Evolutionary conservation across 1,140 invertebrate genomes (phyloP), one percentile per base, ranked within the genome.

Genomic region (Globodera ellingtonae): DNA sequence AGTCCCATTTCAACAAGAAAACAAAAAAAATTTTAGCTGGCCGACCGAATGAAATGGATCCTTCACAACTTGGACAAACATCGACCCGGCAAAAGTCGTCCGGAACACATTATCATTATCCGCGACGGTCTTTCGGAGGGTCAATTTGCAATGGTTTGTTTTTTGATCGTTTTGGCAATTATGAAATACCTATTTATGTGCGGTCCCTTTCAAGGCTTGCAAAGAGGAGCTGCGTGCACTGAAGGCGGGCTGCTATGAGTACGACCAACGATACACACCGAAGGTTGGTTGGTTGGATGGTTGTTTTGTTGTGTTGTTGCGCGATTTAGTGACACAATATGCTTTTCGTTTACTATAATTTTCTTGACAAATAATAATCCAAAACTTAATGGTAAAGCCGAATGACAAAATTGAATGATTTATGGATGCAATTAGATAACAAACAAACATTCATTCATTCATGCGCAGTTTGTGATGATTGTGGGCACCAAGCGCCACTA

Each of bases 101-200:
- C 80, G 5, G 13, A 79, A 35, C 46, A 72, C 50, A 69, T 81
- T 46, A 56, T 81, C 62, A 77, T 81, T 7, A 35, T 81, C 56
- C 78, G 80, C 9, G 80, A 81, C 69, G 80, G 80, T 47, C 15
- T 81, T 35, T 72, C 69, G 21, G 80, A 81, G 15, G 80, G 80
- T 3, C 80, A 81, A 50, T 81, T 81, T 44, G 67, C 62, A 44
- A 81, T 81, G 80, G 79, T 78, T 18, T n/a, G 9, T 18, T 52
- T 10, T 52, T 52, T 52, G 50, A 4, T 7, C 50, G 50, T 50
- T 1, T 0, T 52, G 10, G 10, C 50, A 52, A 52, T 59, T 59
- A 3, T 59, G 10, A 15, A 18, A 3, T 59, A 59, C 1, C 18
- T 59, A 3, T 59, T 7, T n/a, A n/a, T n/a, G n/a, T 24, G 24